Conservation (phyloP, 2,797 vertebrate genomes). For the Anniella stebbinsi region DNA sequence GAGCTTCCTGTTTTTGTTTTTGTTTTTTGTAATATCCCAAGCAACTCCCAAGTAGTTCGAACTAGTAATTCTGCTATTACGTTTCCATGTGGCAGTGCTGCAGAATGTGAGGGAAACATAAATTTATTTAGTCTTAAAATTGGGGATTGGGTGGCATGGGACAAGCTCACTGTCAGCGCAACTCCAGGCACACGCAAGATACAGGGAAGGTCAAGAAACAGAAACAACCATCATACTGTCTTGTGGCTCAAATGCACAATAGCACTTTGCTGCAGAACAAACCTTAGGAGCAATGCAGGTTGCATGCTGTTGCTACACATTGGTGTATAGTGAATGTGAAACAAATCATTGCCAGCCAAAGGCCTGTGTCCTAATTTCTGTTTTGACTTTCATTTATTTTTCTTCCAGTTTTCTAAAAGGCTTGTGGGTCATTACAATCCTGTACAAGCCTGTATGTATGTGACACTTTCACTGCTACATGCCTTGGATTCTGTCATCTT, state of each 20-base stretch:
- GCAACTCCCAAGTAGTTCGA: neutral
- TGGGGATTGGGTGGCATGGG: neutral
- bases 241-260: neutral
- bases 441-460: neutral
- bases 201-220: neutral
- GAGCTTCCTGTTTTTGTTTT: neutral
- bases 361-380: constrained; percentile 31
- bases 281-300: neutral
- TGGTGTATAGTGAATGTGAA: neutral
- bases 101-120: neutral
- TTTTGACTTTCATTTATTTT: constrained; percentile 3
- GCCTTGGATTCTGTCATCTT: neutral
- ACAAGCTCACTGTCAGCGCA: neutral
- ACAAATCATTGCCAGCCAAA: constrained; percentile 12
- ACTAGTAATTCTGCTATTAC: neutral
- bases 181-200: neutral
- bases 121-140: neutral
- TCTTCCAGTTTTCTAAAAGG: constrained; percentile 27
- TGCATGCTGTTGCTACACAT: neutral
- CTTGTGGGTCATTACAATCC: constrained; percentile 23
- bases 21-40: neutral
- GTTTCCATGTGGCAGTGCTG: neutral
- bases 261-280: neutral
- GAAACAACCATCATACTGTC: neutral
- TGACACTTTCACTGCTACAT: neutral